Base-by-base conservation (phyloP, 2,113 vertebrate species). In the Pomatorhinus ruficollis region DNA sequence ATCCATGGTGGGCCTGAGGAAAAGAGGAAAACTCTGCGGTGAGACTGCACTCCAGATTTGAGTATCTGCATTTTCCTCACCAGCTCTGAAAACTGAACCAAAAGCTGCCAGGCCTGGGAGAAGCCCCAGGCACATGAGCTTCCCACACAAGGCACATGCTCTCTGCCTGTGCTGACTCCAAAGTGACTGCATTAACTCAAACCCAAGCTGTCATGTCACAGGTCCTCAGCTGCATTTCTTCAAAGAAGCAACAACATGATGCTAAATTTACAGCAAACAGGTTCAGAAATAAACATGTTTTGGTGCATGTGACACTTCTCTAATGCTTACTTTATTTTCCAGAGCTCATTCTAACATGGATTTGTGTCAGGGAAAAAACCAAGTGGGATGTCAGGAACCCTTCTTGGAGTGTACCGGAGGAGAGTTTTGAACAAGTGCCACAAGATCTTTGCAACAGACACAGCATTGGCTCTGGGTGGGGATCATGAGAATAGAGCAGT, bases 1-100 rank as follows among this genome's bases (percentile, higher is more conserved):
- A 37, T 92, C 88, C 81, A 49, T 40, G 44, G 45, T 24, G 49
- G 84, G 40, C 91, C 99, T 99, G 87, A 77, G 89, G 42, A 92
- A 70, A 93, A 89, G 63, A 93, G 33, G 94, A 72, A 93, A 83
- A 83, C 13, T 24, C 5, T 30, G 23, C 2, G 9, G 35, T 71
- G 65, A 89, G 74, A 54, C 9, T n/a, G 59, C 24, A 49, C 11
- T 59, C 40, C 14, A n/a, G 27, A 23, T 45, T 33, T 63, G 60
- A 18, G 4, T 33, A 64, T 28, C 60, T 78, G 64, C 47, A 42
- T 59, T 33, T 27, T 90, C 24, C 19, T 60, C 56, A 61, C 7
- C 10, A 17, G 17, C 64, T 81, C 65, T 81, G 66, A 71, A 90
- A 94, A 84, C 52, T 21, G 24, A 68, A 64, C 15, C 9, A 9